Evolutionary conservation across 1,140 invertebrate genomes (phyloP).

Genomic region (Anthonomus grandis): DNA sequence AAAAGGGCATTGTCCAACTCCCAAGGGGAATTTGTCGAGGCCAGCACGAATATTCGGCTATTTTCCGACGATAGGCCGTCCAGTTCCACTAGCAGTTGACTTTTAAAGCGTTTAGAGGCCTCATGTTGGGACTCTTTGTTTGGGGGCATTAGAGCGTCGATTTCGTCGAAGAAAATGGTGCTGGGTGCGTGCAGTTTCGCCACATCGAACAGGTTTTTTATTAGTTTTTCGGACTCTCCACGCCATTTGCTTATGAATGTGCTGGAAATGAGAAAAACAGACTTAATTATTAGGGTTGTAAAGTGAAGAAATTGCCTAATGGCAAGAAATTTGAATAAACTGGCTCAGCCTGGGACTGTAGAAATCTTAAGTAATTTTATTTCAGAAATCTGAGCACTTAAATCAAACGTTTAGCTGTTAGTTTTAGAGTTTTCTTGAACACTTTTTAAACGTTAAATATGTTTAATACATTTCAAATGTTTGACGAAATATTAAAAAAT

Average conservation of each 20-base stretch:
- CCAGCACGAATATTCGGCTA: constrained; percentile 75
- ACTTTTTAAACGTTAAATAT: too few relatives aligned
- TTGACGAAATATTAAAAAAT: too few relatives aligned
- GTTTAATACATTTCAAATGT: too few relatives aligned
- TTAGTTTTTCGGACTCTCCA: constrained; percentile 91
- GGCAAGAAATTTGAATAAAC: too few relatives aligned
- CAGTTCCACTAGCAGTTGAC: constrained; percentile 88
- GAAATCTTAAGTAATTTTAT: too few relatives aligned
- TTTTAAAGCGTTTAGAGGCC: constrained; percentile 85
- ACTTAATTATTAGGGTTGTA: too few relatives aligned
- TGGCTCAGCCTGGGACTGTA: too few relatives aligned
- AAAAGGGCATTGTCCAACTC: constrained; percentile 75
- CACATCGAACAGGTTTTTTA: constrained; percentile 83
- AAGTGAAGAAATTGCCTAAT: too few relatives aligned
- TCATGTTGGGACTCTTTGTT: constrained; percentile 81
- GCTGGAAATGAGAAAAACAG: constrained; percentile 55
- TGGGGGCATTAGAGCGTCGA: constrained; percentile 82
- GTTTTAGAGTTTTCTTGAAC: too few relatives aligned
- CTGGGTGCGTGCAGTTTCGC: constrained; percentile 82
- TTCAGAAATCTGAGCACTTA: too few relatives aligned
- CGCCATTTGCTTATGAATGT: constrained; percentile 90
- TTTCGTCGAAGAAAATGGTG: constrained; percentile 95
- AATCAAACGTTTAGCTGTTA: too few relatives aligned
- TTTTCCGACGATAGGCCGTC: constrained; percentile 72
- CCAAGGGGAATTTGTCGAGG: constrained; percentile 91